Evolutionary conservation across 2,888 invertebrate genomes (phyloP).

Genomic region (Pristionchus fissidentatus): DNA sequence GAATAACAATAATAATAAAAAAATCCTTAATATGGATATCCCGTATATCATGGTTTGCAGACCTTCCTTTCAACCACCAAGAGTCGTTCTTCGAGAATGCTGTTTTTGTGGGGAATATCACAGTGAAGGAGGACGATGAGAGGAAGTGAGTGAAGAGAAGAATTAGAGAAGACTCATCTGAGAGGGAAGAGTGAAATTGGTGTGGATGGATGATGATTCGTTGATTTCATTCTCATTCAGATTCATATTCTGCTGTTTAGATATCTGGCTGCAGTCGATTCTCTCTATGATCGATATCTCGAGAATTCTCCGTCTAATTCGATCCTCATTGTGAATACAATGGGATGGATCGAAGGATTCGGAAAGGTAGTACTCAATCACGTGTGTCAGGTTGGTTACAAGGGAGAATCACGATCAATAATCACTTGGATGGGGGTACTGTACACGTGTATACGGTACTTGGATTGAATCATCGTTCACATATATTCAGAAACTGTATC

Average conservation of each 20-base stretch:
- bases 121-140: constrained; percentile 46
- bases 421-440: no score
- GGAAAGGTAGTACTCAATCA: not conserved
- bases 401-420: not conserved
- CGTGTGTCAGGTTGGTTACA: not conserved
- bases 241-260: not conserved
- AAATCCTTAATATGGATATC: not conserved
- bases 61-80: constrained; percentile 56
- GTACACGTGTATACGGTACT: no score
- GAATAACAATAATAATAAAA: no score
- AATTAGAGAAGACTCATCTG: not conserved
- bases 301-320: constrained; percentile 47
- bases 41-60: not conserved
- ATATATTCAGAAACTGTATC: constrained; percentile 13
- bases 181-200: no score
- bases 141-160: not conserved
- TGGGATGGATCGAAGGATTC: constrained; percentile 69
- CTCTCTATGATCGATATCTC: constrained; percentile 25
- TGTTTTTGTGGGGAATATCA: constrained; percentile 58
- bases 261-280: constrained; percentile 20
- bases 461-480: not conserved
- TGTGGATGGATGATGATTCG: no score
- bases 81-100: constrained; percentile 52
- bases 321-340: constrained; percentile 66
- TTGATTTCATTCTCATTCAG: no score